A percentile compares a stretch with the other conserved stretches of the same genome.
Evolutionary conservation across 2,797 vertebrate species (phyloP).

Genomic region (Aphelocoma californica): DNA sequence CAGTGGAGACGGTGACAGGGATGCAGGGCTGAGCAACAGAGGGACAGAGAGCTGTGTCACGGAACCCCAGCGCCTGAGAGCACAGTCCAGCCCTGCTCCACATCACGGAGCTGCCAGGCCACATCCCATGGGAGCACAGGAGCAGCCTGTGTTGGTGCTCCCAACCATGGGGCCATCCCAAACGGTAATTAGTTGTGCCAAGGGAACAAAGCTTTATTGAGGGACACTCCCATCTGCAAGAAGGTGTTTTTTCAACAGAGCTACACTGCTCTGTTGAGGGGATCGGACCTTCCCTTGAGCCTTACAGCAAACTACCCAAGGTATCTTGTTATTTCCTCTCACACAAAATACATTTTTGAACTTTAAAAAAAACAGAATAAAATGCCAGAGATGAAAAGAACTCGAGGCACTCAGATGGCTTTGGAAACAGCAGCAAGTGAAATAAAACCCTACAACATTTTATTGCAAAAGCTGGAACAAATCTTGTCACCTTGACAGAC

Average conservation of each 20-base stretch:
- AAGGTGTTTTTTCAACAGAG: not conserved
- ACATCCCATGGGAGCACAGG: rapidly evolving
- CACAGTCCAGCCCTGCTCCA: not conserved
- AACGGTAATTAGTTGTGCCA: rapidly evolving
- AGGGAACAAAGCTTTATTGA: not conserved
- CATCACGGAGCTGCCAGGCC: rapidly evolving
- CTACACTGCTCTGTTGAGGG: not conserved
- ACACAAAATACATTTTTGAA: not conserved
- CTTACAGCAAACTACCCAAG: not conserved
- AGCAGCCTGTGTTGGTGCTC: not conserved
- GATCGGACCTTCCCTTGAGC: not conserved
- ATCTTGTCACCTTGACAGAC: not conserved
- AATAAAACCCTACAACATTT: not conserved
- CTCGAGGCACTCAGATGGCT: not conserved
- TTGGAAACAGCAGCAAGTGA: not conserved
- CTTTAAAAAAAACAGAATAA: not conserved
- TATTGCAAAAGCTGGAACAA: not conserved
- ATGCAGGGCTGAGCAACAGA: not conserved
- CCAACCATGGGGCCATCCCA: not conserved
- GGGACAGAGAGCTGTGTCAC: not conserved
- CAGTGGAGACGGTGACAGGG: not conserved
- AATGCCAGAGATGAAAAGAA: not conserved
- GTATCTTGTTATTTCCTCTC: not conserved
- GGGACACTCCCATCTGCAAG: not conserved
- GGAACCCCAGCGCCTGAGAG: rapidly evolving